phyloP scores from a whole-genome alignment of 92 coral and sea anemone genomes.

The Zoanthus gigantus region DNA sequence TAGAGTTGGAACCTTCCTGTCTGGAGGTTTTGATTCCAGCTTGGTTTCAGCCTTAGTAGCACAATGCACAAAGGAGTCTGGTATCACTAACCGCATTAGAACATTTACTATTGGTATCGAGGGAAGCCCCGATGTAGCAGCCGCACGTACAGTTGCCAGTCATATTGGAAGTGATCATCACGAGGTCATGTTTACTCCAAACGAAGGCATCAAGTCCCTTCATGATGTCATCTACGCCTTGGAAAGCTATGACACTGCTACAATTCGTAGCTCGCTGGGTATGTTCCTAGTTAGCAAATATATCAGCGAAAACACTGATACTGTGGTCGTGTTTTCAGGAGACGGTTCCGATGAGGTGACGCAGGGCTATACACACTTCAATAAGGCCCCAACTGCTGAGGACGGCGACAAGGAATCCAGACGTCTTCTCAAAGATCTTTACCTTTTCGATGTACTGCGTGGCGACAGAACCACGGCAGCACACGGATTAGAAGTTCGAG shows the following conservation, averaged over 20 bases:
- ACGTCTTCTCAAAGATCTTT: slow-evolving; percentile 58
- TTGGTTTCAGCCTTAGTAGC: slow-evolving; percentile 53
- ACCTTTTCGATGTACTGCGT: slow-evolving; percentile 63
- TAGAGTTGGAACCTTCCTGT: slow-evolving; percentile 60
- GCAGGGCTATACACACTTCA: slow-evolving; percentile 66
- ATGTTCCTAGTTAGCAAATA: slow-evolving; percentile 57
- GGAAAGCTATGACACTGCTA: slow-evolving; percentile 61
- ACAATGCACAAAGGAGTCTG: slow-evolving; percentile 54
- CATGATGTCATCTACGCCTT: slow-evolving; percentile 59
- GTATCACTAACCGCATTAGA: slow-evolving; percentile 36
- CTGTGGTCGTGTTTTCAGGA: slow-evolving; percentile 59
- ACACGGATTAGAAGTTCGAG: slow-evolving; percentile 62
- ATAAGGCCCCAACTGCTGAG: slow-evolving; percentile 64
- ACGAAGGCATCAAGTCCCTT: slow-evolving; percentile 63
- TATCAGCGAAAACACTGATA: slow-evolving; percentile 64
- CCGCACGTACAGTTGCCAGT: slow-evolving; percentile 69
- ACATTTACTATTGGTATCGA: slow-evolving; percentile 65
- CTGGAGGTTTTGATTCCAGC: slow-evolving; percentile 70
- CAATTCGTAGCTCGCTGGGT: slow-evolving; percentile 48
- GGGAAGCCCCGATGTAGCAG: slow-evolving; percentile 70
- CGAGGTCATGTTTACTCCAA: slow-evolving; percentile 64
- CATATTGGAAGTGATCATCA: slow-evolving; percentile 67
- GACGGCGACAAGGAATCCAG: slow-evolving; percentile 70
- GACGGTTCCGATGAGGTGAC: slow-evolving; percentile 68
- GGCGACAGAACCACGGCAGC: slow-evolving; percentile 68